Conservation (phyloP, 2,113 vertebrate genomes). For the Montifringilla adamsi region DNA sequence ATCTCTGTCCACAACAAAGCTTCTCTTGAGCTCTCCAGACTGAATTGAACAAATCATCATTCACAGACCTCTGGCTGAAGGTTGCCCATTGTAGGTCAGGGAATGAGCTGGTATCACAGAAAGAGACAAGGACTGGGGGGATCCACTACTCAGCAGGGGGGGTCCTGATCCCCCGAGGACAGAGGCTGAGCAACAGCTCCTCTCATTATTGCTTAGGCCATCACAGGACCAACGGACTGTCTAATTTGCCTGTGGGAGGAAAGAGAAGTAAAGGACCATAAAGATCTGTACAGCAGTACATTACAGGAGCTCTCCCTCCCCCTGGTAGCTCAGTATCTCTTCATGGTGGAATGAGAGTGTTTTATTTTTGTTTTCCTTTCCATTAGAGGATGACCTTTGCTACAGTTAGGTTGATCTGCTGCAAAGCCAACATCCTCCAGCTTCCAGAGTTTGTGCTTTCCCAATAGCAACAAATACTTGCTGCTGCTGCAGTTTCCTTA, state of each 20-base stretch:
- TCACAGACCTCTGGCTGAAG: neutral
- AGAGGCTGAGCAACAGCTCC: neutral
- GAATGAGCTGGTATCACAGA: rapidly evolving
- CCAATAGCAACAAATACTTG: conserved; percentile 1
- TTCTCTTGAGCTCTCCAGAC: neutral
- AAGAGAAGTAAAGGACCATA: neutral
- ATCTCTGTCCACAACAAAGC: neutral
- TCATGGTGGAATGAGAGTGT: neutral
- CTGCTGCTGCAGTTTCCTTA: neutral
- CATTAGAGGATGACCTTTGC: conserved; percentile 52
- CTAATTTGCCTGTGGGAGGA: conserved; percentile 4
- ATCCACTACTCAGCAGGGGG: rapidly evolving
- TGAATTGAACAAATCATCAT: rapidly evolving
- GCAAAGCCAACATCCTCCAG: neutral
- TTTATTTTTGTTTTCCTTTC: conserved; percentile 63
- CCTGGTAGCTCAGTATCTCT: conserved; percentile 35
- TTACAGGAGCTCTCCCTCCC: neutral
- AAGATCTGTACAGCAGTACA: neutral
- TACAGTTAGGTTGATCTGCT: neutral
- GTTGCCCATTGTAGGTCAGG: neutral
- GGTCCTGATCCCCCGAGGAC: rapidly evolving
- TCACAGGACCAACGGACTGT: neutral
- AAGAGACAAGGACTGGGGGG: neutral
- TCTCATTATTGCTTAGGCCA: neutral
- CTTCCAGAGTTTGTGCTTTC: neutral